A percentile compares a stretch with the other conserved stretches of the same genome.
These are phyloP conservation scores for Spicauda simplicius DNA, from an alignment of 2,888 invertebrate species.

Conservation along the genomic window DNA sequence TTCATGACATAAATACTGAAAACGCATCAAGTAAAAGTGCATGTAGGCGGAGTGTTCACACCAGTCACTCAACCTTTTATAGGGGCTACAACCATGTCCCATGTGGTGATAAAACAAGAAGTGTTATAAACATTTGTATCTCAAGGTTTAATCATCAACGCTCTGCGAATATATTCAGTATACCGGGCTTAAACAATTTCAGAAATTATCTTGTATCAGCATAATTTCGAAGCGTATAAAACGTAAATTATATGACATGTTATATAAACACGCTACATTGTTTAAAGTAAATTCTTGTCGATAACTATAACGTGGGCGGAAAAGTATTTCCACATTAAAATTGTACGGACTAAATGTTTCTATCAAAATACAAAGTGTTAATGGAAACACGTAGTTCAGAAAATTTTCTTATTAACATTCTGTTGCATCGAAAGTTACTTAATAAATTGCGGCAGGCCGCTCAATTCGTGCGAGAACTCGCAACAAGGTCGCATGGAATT, in stretches of 20 bases:
- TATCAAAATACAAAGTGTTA: not conserved
- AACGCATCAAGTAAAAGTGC: conserved; percentile 37
- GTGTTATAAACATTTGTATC: too few species aligned
- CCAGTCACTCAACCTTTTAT: too few species aligned
- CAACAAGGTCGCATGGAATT: conserved; percentile 76
- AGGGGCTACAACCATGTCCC: too few species aligned
- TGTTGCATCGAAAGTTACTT: conserved; percentile 50
- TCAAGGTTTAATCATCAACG: too few species aligned
- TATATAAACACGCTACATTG: conserved; percentile 12
- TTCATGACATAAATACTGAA: conserved; percentile 32
- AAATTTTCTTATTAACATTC: not conserved
- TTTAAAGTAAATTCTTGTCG: conserved; percentile 1
- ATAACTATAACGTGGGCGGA: not conserved
- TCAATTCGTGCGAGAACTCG: conserved; percentile 60
- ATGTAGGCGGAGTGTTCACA: conserved; percentile 34
- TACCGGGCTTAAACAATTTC: conserved; percentile 16
- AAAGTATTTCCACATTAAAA: not conserved
- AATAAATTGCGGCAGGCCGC: conserved; percentile 70
- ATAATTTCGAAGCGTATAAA: not conserved
- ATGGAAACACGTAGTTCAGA: not conserved
- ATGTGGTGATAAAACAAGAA: too few species aligned
- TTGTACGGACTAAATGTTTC: not conserved
- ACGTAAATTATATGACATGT: conserved; percentile 11
- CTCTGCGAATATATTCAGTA: too few species aligned
- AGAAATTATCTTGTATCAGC: conserved; percentile 12